Percentiles rank a stretch among this genome's conserved stretches.
These are phyloP conservation scores for Muscicapa comitata DNA, from an alignment of 2,797 vertebrate species.

Conservation along the genomic window DNA sequence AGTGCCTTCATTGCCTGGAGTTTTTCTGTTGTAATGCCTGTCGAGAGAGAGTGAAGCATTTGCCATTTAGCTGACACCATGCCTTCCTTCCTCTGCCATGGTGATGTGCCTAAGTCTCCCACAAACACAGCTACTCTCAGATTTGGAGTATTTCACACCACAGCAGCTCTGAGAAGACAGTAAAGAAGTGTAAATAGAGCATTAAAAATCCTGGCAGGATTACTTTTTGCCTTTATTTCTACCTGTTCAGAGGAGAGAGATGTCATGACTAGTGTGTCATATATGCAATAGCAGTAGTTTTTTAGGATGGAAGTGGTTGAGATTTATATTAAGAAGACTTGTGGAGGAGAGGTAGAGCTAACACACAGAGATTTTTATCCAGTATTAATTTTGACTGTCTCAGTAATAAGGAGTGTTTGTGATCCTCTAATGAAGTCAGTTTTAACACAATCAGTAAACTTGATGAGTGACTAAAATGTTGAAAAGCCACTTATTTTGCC, in stretches of 20 bases:
- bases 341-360: neutral
- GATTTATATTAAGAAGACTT: neutral
- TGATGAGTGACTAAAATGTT: neutral
- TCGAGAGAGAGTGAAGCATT: neutral
- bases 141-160: neutral
- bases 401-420: neutral
- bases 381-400: neutral
- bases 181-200: neutral
- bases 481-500: neutral
- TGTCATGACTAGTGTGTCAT: neutral
- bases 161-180: neutral
- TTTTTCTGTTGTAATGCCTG: neutral
- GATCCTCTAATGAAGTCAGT: neutral
- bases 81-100: neutral
- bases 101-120: neutral
- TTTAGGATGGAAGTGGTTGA: neutral
- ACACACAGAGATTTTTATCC: neutral
- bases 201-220: neutral
- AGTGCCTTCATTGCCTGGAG: neutral
- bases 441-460: neutral
- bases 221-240: neutral
- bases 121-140: neutral
- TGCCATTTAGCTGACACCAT: neutral
- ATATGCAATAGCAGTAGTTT: neutral
- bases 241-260: neutral